Evolutionary conservation across 1,140 invertebrate genomes (phyloP).

Genomic region (Phymorhynchus buccinoides): DNA sequence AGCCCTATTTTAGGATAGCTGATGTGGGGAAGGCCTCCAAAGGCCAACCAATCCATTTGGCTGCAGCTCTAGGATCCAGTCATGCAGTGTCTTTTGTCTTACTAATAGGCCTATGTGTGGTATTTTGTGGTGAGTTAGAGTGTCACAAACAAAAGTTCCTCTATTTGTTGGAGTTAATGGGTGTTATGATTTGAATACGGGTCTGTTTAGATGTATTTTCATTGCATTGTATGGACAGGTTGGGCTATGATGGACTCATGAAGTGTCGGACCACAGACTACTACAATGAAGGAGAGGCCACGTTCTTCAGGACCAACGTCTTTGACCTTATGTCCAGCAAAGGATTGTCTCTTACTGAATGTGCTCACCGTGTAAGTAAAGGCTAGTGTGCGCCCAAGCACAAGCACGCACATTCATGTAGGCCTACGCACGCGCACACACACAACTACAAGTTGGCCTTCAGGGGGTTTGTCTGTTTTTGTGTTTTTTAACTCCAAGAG

Average conservation of each 20-base stretch:
- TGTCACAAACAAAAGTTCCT: too few species aligned
- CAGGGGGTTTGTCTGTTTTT: too few species aligned
- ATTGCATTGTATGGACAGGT: conserved; percentile 52
- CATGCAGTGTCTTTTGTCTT: too few species aligned
- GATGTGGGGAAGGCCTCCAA: too few species aligned
- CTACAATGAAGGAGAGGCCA: conserved; percentile 70
- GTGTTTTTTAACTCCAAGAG: too few species aligned
- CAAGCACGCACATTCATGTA: background rate
- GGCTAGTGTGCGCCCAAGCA: too few species aligned
- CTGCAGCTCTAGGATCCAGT: too few species aligned
- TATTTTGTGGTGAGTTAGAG: too few species aligned
- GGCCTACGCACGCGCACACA: background rate
- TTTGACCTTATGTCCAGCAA: conserved; percentile 59
- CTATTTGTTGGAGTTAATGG: too few species aligned
- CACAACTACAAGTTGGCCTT: background rate
- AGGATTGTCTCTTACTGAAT: conserved; percentile 50
- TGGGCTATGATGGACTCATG: conserved; percentile 68
- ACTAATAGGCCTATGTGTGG: too few species aligned
- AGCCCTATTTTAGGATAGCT: too few species aligned
- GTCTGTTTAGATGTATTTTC: background rate
- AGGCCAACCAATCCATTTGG: too few species aligned
- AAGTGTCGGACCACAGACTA: conserved; percentile 62
- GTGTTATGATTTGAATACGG: background rate
- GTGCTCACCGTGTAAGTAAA: conserved; percentile 62
- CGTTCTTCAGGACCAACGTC: conserved; percentile 64